Percentiles rank a stretch among this genome's conserved stretches.
Evolutionary conservation across 2,797 vertebrate species (phyloP).

Genomic region (Pachyuromys duprasi): DNA sequence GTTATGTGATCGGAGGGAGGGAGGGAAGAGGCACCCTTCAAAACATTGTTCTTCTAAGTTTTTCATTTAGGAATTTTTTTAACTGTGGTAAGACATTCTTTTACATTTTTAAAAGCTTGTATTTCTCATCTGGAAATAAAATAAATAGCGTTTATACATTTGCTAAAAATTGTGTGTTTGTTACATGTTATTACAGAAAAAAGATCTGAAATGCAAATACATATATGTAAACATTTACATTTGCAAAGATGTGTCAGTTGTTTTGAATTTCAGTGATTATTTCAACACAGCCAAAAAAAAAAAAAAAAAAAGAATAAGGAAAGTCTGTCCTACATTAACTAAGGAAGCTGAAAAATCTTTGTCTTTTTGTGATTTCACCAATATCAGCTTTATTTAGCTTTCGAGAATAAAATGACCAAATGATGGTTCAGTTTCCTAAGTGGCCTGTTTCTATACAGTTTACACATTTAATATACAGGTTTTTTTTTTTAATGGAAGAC

Average conservation of each 20-base stretch:
- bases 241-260: not conserved
- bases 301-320: not conserved
- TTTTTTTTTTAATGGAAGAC: not conserved
- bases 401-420: slow-evolving; percentile 33
- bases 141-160: slow-evolving; percentile 16
- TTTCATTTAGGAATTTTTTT: slow-evolving; percentile 28
- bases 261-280: slow-evolving; percentile 34
- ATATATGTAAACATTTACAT: slow-evolving; percentile 34
- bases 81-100: slow-evolving; percentile 1
- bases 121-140: slow-evolving; percentile 36
- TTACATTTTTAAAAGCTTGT: not conserved
- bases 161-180: not conserved
- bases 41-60: not conserved
- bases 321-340: slow-evolving; percentile 35
- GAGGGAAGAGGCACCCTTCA: not conserved
- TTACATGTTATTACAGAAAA: not conserved
- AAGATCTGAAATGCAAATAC: slow-evolving; percentile 8
- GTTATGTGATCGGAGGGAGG: not conserved
- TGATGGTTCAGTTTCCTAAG: not conserved
- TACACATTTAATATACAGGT: not conserved
- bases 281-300: not conserved
- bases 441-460: not conserved
- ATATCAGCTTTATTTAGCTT: slow-evolving; percentile 52
- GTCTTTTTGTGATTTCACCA: slow-evolving; percentile 44
- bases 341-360: slow-evolving; percentile 47